Percentiles rank a stretch among this genome's conserved stretches.
These are phyloP conservation scores for Eulemur coronatus DNA, from an alignment of 2,797 vertebrate genomes.

Conservation along the genomic window DNA sequence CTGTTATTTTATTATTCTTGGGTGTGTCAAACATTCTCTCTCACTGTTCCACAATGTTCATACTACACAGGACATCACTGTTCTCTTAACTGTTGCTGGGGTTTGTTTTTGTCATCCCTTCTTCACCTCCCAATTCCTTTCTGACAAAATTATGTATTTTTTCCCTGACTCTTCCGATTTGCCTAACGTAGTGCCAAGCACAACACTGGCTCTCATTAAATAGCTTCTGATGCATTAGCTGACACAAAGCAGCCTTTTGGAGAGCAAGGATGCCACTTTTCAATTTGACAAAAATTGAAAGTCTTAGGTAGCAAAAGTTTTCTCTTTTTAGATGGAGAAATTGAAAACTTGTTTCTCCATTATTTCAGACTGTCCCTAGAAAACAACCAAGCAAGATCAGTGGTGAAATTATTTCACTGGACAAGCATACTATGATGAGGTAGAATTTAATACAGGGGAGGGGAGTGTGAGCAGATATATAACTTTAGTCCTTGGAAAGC, in stretches of 20 bases:
- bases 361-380: neutral
- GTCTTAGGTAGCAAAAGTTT: neutral
- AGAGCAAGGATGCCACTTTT: neutral
- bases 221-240: neutral
- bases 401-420: neutral
- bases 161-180: neutral
- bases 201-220: constrained; percentile 11
- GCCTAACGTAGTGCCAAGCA: neutral
- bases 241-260: constrained; percentile 1
- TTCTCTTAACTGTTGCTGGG: neutral
- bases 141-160: neutral
- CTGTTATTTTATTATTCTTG: neutral
- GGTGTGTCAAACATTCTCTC: neutral
- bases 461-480: neutral
- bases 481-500: neutral
- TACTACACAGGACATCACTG: neutral
- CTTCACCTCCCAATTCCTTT: constrained; percentile 2
- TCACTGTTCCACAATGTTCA: neutral
- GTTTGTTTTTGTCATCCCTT: neutral
- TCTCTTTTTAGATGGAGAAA: constrained; percentile 15
- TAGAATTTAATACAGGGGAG: neutral
- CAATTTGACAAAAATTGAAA: neutral
- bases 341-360: neutral
- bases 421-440: neutral
- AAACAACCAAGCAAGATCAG: neutral